These are phyloP conservation scores for Ibidorhyncha struthersii DNA, from an alignment of 2,113 vertebrate genomes.

Conservation along the genomic window DNA sequence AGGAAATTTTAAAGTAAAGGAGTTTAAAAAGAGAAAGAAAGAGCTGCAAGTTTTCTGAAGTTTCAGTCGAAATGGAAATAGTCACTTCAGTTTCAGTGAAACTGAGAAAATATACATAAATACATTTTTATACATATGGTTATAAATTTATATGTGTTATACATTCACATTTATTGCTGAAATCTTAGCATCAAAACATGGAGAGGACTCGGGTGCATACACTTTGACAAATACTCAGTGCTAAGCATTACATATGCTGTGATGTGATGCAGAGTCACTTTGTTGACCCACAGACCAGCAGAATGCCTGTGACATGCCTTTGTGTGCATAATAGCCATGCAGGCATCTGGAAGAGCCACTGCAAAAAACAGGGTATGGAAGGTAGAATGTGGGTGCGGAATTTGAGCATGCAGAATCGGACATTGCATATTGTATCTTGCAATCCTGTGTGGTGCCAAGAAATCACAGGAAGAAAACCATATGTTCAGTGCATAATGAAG, in stretches of 20 bases:
- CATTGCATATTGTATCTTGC: accelerated
- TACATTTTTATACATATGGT: background rate
- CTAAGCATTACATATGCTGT: background rate
- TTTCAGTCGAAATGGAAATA: background rate
- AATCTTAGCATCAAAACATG: background rate
- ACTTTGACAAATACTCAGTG: background rate
- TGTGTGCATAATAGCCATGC: background rate
- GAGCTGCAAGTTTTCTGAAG: background rate
- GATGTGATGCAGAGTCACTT: background rate
- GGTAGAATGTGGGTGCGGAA: background rate
- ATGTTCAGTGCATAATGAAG: background rate
- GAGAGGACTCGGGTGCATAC: background rate
- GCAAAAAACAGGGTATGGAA: background rate
- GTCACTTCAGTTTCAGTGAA: background rate
- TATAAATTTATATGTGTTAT: background rate
- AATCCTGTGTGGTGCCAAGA: background rate
- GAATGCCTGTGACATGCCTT: background rate
- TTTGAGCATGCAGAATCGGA: background rate
- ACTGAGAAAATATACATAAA: background rate
- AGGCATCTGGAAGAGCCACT: background rate
- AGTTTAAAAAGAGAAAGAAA: background rate
- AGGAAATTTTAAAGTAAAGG: background rate
- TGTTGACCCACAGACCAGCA: background rate
- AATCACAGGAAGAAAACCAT: background rate
- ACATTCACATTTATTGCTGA: background rate